Base-by-base conservation (phyloP, 30 jellyfish, hydroid and myxozoan genomes). In the Phacellophora camtschatica region DNA sequence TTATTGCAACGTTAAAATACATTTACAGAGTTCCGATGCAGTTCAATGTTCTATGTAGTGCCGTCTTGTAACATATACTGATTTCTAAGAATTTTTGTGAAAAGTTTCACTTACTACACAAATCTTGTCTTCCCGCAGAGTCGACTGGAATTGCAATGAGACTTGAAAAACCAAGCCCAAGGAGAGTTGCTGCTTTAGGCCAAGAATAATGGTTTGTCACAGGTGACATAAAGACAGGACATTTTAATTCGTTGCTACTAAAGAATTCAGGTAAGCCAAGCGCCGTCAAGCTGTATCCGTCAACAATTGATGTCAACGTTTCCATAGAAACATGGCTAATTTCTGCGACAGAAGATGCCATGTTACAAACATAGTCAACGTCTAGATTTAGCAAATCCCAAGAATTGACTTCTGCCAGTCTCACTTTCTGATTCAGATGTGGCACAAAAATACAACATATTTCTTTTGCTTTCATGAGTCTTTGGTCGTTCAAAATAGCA, bases 121-220 rank as follows among this genome's bases (percentile, higher is more conserved):
- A 22, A 35, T 81, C 82, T 33, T 41, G 84, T 42, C 95, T 83
- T 2, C 83, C 74, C 56, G 57, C 57, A 3, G 41, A 15, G 39
- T 83, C 83, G 15, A 83, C 89, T 18, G 79, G 70, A 25, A 83
- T 39, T 19, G 89, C 75, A 55, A 83, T 45, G 43, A 83, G 81
- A 39, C 42, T 82, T 12, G 49, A 30, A 51, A 32, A 36, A 5
- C 94, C 94, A 11, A 82, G 15, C 3, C 94, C 94, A 20, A 82
- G 81, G 43, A 82, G 12, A 1, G 94, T 82, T 10, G 88, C 87
- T 24, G 87, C 94, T 43, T 82, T 82, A 12, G 94, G 88, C 78
- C 72, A 82, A 6, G 94, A 82, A 71, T 82, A 82, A 70, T 82
- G 94, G 45, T 71, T 39, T 22, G 94, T 82, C 12, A 80, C 94